phyloP scores from a whole-genome alignment of 1,140 invertebrate species.

The Uloborus diversus region DNA sequence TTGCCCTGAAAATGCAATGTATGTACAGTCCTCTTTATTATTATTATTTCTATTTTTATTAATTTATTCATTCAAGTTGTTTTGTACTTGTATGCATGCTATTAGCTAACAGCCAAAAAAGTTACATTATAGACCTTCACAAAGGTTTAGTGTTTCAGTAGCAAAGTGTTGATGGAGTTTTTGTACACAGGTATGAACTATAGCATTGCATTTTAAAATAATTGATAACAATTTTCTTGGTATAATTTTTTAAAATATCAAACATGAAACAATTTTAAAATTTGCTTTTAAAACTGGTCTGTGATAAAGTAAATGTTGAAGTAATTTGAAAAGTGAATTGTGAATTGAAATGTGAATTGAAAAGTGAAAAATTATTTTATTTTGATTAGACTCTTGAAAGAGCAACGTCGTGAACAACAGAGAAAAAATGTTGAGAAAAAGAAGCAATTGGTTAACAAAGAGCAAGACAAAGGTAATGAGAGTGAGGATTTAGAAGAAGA shows the following conservation, averaged over 20 bases:
- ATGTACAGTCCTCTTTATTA: too few relatives aligned
- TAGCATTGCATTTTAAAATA: constrained; percentile 4
- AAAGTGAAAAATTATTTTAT: neutral
- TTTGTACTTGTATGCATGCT: too few relatives aligned
- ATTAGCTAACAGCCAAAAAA: too few relatives aligned
- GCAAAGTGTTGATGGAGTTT: neutral
- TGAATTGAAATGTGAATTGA: too few relatives aligned
- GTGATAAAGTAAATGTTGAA: too few relatives aligned
- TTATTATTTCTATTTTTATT: too few relatives aligned
- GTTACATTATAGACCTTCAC: too few relatives aligned
- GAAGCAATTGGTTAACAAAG: constrained; percentile 74
- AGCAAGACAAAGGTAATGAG: constrained; percentile 59
- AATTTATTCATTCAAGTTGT: too few relatives aligned
- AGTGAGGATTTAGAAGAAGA: constrained; percentile 69
- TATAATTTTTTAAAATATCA: neutral
- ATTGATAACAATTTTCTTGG: constrained; percentile 9
- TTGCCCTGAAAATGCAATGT: too few relatives aligned
- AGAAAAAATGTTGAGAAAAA: constrained; percentile 80
- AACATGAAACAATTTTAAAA: neutral
- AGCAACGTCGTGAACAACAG: constrained; percentile 78
- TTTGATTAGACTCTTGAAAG: constrained; percentile 72
- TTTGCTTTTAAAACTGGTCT: too few relatives aligned
- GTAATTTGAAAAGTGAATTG: too few relatives aligned
- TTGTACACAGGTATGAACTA: neutral
- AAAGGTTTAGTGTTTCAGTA: neutral